These are phyloP conservation scores for Drosophila neocordata DNA, from an alignment of 1,140 invertebrate species.

Conservation along the genomic window DNA sequence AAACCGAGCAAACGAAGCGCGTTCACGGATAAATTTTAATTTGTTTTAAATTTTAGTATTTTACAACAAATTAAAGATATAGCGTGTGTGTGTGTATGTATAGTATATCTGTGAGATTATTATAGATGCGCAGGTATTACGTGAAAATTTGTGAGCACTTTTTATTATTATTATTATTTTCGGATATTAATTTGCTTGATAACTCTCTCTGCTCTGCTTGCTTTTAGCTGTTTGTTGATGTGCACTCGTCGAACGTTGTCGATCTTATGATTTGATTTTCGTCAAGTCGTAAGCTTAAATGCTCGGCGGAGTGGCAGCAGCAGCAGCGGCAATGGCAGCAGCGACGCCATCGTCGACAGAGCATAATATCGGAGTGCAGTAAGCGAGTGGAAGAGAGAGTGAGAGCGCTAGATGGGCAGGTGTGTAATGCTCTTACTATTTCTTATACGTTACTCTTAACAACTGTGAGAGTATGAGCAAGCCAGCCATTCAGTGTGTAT, in stretches of 20 bases:
- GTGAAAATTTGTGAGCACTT: slow-evolving; percentile 42
- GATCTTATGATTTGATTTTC: slow-evolving; percentile 80
- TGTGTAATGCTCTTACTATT: slow-evolving; percentile 48
- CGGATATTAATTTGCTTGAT: slow-evolving; percentile 2
- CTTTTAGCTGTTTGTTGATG: slow-evolving; percentile 48
- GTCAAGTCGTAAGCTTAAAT: slow-evolving; percentile 78
- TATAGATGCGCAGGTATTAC: slow-evolving; percentile 10
- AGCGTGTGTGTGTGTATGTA: background rate
- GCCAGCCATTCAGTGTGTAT: no score
- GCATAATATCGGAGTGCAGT: slow-evolving; percentile 13
- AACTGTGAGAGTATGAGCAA: slow-evolving; percentile 37
- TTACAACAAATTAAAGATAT: slow-evolving; percentile 7
- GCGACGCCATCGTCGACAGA: slow-evolving; percentile 5
- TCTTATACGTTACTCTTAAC: slow-evolving; percentile 9
- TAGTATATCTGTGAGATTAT: background rate
- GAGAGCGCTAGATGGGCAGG: slow-evolving; percentile 67
- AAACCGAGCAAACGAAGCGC: slow-evolving; percentile 35
- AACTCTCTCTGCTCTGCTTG: slow-evolving; percentile 13
- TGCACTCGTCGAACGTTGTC: slow-evolving; percentile 76
- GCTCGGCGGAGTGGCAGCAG: slow-evolving; percentile 33
- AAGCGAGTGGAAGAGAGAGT: slow-evolving; percentile 65
- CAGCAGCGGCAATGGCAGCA: slow-evolving; percentile 29
- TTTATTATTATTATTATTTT: slow-evolving; percentile 18
- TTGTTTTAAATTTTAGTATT: slow-evolving; percentile 5
- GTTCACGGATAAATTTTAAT: slow-evolving; percentile 13